Evolutionary conservation across 1,140 invertebrate species (phyloP), one percentile per base, ranked within the genome.

Genomic region (Lepidotrigona ventralis): DNA sequence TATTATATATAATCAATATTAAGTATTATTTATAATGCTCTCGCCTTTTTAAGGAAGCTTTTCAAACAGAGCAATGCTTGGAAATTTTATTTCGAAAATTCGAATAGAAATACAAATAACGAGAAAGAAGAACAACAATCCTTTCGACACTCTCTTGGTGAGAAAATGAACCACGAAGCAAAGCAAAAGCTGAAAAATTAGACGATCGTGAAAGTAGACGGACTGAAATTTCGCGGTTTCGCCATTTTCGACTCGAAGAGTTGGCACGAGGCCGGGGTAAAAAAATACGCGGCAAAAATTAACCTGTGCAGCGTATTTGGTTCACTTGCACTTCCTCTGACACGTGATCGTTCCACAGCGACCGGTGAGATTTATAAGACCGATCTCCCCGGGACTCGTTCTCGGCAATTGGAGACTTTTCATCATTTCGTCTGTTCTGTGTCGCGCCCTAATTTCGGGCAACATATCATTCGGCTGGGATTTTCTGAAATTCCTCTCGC

Each of bases 131-230:
- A 46, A 46, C 0, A 0, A 46, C 39, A 46, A 46, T 46, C 0
- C 39, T 6, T 46, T 46, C 0, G 8, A 46, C 39, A 46, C 33
- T 33, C 2, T 33, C 33, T 9, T 46, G 39, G 6, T 39, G 39
- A 39, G 3, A 39, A 39, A 6, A 39, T 39, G 39, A 60, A n/a
- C 23, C 66, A 29, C 33, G 53, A 9, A 53, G 33, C 19, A 3
- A 60, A 66, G 11, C 2, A 69, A 51, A 11, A n/a, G 26, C n/a
- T 19, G 53, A 14, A 26, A 46, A 78, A 83, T 76, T 74, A 76
- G 53, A 26, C 46, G 54, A 70, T 63, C 75, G 75, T 79, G 64
- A 83, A 83, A 70, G 29, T 15, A 26, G 39, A 63, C 53, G 11
- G 15, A 2, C 26, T n/a, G 26, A n/a, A 19, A n/a, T 78, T 60